Conservation (phyloP, 2,113 vertebrate species). For the Antidorcas marsupialis region DNA sequence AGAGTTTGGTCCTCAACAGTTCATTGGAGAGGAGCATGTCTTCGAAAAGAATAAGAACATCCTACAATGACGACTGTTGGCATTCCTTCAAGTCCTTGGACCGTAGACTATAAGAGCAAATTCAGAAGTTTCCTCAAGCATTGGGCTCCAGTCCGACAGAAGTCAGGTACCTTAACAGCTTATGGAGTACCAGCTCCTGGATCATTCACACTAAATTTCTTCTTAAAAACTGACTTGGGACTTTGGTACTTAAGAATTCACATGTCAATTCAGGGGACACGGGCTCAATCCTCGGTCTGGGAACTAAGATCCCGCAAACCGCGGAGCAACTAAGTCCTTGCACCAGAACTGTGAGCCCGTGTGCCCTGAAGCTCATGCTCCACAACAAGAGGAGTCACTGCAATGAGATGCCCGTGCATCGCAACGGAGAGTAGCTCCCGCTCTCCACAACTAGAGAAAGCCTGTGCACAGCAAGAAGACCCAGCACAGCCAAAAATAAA, state of each 20-base stretch:
- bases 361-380: neutral
- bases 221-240: neutral
- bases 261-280: neutral
- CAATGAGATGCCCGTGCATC: neutral
- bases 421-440: neutral
- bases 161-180: neutral
- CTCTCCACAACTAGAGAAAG: neutral
- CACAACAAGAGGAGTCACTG: neutral
- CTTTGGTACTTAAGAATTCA: neutral
- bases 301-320: neutral
- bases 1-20: neutral
- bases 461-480: neutral
- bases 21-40: neutral
- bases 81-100: neutral
- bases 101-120: neutral
- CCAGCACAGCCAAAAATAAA: neutral
- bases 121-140: neutral
- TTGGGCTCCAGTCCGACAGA: neutral
- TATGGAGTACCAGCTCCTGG: neutral
- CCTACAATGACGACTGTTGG: neutral
- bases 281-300: neutral
- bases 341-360: neutral
- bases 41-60: neutral
- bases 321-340: neutral
- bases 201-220: neutral